Evolutionary conservation across 2,888 invertebrate genomes (phyloP).

Genomic region (Laothoe populi): DNA sequence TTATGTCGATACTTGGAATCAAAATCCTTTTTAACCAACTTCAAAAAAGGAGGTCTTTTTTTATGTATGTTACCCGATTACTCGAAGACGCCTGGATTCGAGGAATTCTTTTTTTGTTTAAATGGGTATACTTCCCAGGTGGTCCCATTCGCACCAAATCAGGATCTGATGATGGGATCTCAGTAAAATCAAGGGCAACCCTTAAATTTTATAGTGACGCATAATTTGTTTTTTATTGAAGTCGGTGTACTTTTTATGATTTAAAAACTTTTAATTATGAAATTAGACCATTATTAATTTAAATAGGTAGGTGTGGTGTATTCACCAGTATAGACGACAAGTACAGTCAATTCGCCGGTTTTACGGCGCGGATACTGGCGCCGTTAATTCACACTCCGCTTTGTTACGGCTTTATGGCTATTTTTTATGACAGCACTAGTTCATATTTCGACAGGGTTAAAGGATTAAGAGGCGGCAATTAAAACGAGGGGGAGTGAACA

Average conservation of each 20-base stretch:
- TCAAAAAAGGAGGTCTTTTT: too few relatives aligned
- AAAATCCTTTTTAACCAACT: slow-evolving; percentile 1
- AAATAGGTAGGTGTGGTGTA: slow-evolving; percentile 33
- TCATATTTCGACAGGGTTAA: slow-evolving; percentile 73
- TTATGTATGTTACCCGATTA: too few relatives aligned
- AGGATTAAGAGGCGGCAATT: slow-evolving; percentile 53
- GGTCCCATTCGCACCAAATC: too few relatives aligned
- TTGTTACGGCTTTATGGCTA: slow-evolving; percentile 72
- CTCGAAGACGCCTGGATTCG: too few relatives aligned
- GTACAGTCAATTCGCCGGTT: slow-evolving; percentile 66
- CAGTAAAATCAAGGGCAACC: too few relatives aligned
- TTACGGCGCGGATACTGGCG: slow-evolving; percentile 57
- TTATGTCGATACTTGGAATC: neutral
- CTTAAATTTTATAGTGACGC: too few relatives aligned
- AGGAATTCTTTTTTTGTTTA: too few relatives aligned
- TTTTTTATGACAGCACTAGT: slow-evolving; percentile 75
- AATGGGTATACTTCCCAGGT: too few relatives aligned
- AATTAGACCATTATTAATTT: slow-evolving; percentile 27
- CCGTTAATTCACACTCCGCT: slow-evolving; percentile 72
- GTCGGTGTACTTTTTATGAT: too few relatives aligned
- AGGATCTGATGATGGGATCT: too few relatives aligned
- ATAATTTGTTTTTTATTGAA: too few relatives aligned
- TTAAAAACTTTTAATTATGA: too few relatives aligned
- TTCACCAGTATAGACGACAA: slow-evolving; percentile 25
- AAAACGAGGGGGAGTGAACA: slow-evolving; percentile 10